Base-by-base conservation (phyloP, 1,140 invertebrate genomes). In the Babylonia areolata region DNA sequence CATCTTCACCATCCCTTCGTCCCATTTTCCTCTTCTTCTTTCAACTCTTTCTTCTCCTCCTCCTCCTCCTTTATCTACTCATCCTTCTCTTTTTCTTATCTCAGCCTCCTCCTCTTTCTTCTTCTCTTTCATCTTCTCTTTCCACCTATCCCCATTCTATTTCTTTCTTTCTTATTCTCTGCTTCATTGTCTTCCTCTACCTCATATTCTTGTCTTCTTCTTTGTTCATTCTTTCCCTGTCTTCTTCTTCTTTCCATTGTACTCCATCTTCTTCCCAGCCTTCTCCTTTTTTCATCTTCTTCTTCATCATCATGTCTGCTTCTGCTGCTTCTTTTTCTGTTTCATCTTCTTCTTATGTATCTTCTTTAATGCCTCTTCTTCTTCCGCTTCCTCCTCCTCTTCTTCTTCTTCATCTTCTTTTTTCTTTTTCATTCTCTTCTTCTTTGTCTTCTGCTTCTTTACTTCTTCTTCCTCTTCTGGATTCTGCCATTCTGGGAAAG, bases 291-390 rank as follows among this genome's bases (percentile, higher is more conserved):
- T 78, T 54, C 31, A n/a, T 79, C 35, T 40, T 3, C 23, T 51
- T 64, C 42, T 46, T 69, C 46, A n/a, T n/a, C n/a, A n/a, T n/a
- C n/a, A n/a, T n/a, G n/a, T n/a, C n/a, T n/a, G n/a, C n/a, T n/a
- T n/a, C n/a, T n/a, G n/a, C 40, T 39, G n/a, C 42, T 46, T 37
- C 40, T 58, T 35, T 33, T 42, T 28, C 71, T 75, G n/a, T 83
- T n/a, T 73, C 33, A 75, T 37, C 73, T 40, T 80, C 42, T 83
- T 23, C 73, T 69, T 75, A 2, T 83, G 20, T 86, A 3, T 33
- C 35, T 80, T 37, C 64, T 2, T 71, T 42, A 31, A 2, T 86
- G 5, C 73, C 15, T 81, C 23, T n/a, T 17, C 3, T 3, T 31
- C 33, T 78, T 11, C 46, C n/a, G 6, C 73, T 1, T 80, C 33